These are phyloP conservation scores for Sphaeramia orbicularis DNA, from an alignment of 2,797 vertebrate species.

Conservation along the genomic window DNA sequence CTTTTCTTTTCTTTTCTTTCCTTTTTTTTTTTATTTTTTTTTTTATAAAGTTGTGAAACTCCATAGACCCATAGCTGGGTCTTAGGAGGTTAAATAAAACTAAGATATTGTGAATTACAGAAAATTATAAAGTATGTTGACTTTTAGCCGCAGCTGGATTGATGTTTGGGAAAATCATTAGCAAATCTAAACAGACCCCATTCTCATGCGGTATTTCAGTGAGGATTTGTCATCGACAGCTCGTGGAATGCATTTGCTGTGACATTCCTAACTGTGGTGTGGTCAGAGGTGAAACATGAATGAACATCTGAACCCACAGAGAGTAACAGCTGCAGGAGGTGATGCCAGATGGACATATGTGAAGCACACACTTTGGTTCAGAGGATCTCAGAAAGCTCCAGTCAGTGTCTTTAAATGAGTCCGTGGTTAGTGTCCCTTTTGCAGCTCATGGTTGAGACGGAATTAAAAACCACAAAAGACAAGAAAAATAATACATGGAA, in stretches of 20 bases:
- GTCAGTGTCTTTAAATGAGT: slow-evolving; percentile 15
- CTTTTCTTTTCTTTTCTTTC: no score
- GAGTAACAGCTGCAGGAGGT: slow-evolving; percentile 14
- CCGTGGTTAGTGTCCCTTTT: background rate
- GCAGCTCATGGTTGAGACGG: background rate
- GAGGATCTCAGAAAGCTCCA: slow-evolving; percentile 11
- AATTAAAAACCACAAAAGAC: background rate
- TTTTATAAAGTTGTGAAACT: no score
- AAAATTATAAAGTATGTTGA: background rate
- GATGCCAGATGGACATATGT: slow-evolving; percentile 8
- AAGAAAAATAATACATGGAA: background rate
- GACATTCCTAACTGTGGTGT: background rate
- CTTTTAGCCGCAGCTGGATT: slow-evolving; percentile 2
- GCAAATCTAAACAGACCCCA: background rate
- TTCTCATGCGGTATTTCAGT: background rate
- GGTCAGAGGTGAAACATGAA: slow-evolving; percentile 32
- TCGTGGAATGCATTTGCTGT: slow-evolving; percentile 1
- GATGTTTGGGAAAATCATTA: background rate
- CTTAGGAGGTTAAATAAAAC: no score
- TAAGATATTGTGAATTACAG: no score
- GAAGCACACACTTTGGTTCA: slow-evolving; percentile 28
- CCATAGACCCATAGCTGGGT: no score
- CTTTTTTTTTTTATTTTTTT: no score
- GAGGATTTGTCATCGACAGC: slow-evolving; percentile 16
- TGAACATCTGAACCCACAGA: slow-evolving; percentile 12